phyloP scores from a whole-genome alignment of 2,113 vertebrate species.

The Sitta europaea region DNA sequence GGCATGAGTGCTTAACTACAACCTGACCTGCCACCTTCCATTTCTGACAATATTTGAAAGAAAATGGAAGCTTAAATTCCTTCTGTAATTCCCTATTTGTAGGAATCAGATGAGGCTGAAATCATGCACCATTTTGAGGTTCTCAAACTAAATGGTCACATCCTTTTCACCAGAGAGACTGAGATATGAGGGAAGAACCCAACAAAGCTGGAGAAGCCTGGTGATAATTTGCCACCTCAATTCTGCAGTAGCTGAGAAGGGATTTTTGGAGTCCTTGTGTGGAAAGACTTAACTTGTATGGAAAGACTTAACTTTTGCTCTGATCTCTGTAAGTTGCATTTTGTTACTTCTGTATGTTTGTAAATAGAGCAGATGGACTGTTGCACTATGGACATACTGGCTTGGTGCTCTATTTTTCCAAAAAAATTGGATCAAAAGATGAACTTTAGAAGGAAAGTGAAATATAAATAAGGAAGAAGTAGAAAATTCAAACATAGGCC shows the following conservation, averaged over 20 bases:
- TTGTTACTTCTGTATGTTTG: background rate
- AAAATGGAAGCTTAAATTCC: background rate
- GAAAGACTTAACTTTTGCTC: background rate
- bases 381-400: background rate
- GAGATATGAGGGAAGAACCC: background rate
- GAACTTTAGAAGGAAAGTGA: background rate
- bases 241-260: background rate
- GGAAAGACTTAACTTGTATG: background rate
- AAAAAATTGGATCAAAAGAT: background rate
- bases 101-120: background rate
- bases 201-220: background rate
- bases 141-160: background rate
- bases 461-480: background rate
- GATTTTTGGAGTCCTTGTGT: background rate
- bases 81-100: background rate
- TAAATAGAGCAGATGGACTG: background rate
- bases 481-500: background rate
- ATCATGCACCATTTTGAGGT: fast-evolving
- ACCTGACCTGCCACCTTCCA: background rate
- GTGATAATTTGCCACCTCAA: background rate
- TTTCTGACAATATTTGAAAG: background rate
- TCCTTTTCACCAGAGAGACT: background rate
- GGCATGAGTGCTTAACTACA: background rate
- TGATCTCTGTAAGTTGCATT: background rate
- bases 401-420: background rate